These are phyloP conservation scores for Craseonycteris thonglongyai DNA, from an alignment of 2,113 vertebrate species.

Conservation along the genomic window DNA sequence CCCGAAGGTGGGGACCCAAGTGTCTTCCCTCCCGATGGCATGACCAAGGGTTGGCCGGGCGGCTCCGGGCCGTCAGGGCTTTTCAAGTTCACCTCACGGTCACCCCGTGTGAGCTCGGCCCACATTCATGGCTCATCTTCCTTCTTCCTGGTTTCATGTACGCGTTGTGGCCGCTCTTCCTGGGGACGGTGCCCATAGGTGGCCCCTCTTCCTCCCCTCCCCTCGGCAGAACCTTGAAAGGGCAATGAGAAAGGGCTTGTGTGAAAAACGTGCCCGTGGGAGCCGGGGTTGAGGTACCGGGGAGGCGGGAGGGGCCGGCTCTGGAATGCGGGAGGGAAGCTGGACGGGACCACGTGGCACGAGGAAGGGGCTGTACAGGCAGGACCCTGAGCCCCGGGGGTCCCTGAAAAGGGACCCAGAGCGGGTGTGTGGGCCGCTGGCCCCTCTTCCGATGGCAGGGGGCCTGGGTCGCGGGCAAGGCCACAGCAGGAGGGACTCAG, in stretches of 20 bases:
- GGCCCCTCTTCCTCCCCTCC: not conserved
- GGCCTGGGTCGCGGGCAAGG: not conserved
- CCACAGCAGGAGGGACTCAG: not conserved
- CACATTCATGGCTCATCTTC: not conserved
- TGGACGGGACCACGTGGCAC: not conserved
- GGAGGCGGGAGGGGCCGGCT: slow-evolving; percentile 4
- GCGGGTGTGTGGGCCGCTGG: not conserved
- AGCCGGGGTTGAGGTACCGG: slow-evolving; percentile 58
- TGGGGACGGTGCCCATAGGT: not conserved
- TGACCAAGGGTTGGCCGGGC: not conserved
- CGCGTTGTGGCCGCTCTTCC: not conserved
- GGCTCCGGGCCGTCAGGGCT: not conserved
- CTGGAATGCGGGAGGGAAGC: slow-evolving; percentile 47
- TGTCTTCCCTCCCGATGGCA: no score
- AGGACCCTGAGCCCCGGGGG: not conserved
- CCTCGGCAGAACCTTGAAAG: slow-evolving; percentile 48
- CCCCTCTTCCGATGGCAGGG: not conserved
- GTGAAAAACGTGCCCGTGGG: slow-evolving; percentile 51
- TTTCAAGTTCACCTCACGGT: not conserved
- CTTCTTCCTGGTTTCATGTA: not conserved
- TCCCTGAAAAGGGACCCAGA: not conserved
- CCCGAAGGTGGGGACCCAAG: not conserved
- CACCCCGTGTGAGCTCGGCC: not conserved
- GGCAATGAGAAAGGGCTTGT: slow-evolving; percentile 58
- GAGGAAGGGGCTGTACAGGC: not conserved